A percentile compares a stretch with the other conserved stretches of the same genome.
Conservation (phyloP, 2,113 vertebrate species). For the Tenrec ecaudatus region DNA sequence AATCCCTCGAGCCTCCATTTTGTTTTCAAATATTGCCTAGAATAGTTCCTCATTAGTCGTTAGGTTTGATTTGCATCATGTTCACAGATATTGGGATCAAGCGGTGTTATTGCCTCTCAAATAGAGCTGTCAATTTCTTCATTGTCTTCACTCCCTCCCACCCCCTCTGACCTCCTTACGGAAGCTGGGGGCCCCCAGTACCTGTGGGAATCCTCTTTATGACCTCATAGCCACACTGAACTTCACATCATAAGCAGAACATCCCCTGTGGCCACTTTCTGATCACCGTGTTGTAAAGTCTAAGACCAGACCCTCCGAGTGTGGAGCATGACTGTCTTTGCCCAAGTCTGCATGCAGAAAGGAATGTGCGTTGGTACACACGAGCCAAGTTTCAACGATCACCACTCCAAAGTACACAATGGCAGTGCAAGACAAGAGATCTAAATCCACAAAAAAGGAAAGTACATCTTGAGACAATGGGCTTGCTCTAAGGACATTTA, state of each 20-base stretch:
- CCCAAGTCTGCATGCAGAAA: constrained; percentile 7
- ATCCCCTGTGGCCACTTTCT: not conserved
- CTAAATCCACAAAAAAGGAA: constrained; percentile 66
- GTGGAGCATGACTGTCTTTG: constrained; percentile 57
- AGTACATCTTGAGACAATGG: not conserved
- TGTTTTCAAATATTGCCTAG: not conserved
- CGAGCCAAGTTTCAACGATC: not conserved
- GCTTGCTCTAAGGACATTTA: not conserved
- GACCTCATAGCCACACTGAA: constrained; percentile 55
- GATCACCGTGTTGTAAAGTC: constrained; percentile 64
- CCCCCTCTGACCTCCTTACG: not conserved
- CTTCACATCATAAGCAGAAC: constrained; percentile 63
- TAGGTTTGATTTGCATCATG: not conserved
- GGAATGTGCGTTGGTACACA: constrained; percentile 2
- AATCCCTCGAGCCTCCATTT: not conserved
- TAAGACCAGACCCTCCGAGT: constrained; percentile 44
- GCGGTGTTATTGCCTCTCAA: not conserved
- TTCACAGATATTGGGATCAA: not conserved
- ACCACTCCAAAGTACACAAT: not conserved
- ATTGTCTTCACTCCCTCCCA: too few relatives aligned
- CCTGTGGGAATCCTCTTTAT: not conserved
- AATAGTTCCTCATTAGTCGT: not conserved
- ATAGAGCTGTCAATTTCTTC: not conserved
- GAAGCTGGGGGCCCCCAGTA: not conserved
- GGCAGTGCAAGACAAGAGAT: constrained; percentile 38